Evolutionary conservation across 1,140 invertebrate genomes (phyloP).

Genomic region (Cotesia typhae): DNA sequence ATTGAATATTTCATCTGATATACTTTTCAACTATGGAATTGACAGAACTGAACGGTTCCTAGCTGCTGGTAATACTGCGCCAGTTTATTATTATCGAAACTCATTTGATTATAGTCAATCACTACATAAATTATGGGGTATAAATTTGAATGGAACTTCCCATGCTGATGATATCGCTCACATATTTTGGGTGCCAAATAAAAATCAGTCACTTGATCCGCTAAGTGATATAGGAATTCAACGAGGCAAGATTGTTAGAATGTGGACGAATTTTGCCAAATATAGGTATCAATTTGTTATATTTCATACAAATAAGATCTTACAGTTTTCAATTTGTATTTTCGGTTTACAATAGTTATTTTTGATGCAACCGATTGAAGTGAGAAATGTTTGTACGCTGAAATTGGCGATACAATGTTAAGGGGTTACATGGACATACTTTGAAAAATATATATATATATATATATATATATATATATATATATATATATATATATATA

Average conservation of each 20-base stretch:
- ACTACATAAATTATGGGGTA: neutral
- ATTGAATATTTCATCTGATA: neutral
- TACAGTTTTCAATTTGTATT: too few species aligned
- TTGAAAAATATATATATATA: too few species aligned
- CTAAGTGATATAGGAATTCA: neutral
- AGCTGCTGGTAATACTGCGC: neutral
- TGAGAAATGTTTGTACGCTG: too few species aligned
- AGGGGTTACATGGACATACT: too few species aligned
- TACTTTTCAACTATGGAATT: neutral
- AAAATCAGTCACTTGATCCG: neutral
- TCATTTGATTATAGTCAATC: neutral
- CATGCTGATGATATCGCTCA: conserved; percentile 9
- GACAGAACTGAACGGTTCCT: neutral
- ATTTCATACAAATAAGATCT: too few species aligned
- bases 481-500: too few species aligned
- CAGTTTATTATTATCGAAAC: neutral
- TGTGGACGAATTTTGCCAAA: conserved; percentile 24
- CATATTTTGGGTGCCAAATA: neutral
- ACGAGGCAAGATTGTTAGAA: neutral
- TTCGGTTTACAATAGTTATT: too few species aligned
- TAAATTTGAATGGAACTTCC: conserved; percentile 1
- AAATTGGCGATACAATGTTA: too few species aligned
- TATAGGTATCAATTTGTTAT: neutral
- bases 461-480: too few species aligned
- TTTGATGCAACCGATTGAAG: too few species aligned